Conservation (phyloP, 2,797 vertebrate genomes). For the Alouatta caraya region DNA sequence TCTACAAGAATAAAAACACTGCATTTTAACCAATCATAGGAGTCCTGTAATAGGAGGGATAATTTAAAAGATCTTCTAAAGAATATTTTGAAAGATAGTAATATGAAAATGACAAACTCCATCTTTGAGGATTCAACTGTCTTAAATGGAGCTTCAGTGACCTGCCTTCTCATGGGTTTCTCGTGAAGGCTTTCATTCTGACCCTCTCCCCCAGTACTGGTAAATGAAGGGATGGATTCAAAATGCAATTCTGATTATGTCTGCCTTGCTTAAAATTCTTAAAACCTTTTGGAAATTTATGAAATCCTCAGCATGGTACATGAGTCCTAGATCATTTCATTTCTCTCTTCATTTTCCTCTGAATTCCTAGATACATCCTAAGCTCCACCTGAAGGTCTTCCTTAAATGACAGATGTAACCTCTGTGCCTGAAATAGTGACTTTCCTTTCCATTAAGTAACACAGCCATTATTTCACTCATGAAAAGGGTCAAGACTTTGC, state of each 20-base stretch:
- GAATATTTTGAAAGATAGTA: background rate
- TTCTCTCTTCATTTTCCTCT: background rate
- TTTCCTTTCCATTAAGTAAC: background rate
- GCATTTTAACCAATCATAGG: background rate
- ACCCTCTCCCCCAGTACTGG: background rate
- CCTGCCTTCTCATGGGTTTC: background rate
- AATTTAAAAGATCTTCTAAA: background rate
- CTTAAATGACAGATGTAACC: background rate
- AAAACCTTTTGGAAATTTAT: background rate
- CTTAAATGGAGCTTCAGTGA: background rate
- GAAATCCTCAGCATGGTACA: background rate
- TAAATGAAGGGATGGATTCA: background rate
- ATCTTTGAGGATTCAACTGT: background rate
- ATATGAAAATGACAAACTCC: background rate
- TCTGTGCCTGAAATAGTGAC: background rate
- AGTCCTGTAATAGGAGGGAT: background rate
- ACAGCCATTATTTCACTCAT: background rate
- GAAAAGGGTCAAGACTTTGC: background rate
- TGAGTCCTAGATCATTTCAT: background rate
- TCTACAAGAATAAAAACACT: conserved; percentile 66
- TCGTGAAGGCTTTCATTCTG: background rate
- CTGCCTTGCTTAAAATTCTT: background rate
- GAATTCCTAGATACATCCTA: background rate
- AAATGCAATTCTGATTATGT: background rate
- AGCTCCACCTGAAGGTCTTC: background rate